Conservation (phyloP, 2,113 vertebrate species). For the Garra rufa region DNA sequence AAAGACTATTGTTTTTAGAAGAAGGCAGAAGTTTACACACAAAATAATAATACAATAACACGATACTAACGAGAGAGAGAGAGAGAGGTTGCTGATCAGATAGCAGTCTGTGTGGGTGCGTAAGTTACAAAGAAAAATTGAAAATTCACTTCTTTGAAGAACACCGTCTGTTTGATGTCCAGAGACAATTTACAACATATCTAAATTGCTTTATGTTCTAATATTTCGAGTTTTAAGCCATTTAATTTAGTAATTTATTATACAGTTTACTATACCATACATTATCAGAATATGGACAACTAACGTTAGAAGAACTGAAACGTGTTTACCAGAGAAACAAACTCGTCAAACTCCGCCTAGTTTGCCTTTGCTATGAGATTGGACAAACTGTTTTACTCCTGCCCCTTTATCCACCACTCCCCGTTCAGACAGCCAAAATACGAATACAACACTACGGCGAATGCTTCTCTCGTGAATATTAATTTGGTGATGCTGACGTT, state of each 20-base stretch:
- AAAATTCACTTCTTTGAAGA: background rate
- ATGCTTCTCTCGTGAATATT: background rate
- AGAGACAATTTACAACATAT: no score
- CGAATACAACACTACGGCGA: background rate
- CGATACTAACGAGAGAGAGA: background rate
- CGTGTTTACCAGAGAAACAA: constrained; percentile 29
- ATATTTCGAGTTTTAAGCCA: background rate
- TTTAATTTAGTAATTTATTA: background rate
- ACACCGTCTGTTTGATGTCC: background rate
- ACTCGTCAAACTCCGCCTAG: background rate
- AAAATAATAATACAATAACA: background rate
- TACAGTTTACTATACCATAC: background rate
- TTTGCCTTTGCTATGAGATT: background rate
- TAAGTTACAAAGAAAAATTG: background rate
- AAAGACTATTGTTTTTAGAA: background rate
- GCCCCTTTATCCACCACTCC: background rate
- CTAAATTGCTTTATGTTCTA: background rate
- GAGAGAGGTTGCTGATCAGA: background rate
- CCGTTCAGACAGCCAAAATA: background rate
- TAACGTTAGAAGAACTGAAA: no score
- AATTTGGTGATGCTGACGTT: background rate
- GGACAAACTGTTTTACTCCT: background rate
- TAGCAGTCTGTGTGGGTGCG: background rate
- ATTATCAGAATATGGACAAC: background rate
- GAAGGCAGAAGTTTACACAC: background rate